phyloP scores from a whole-genome alignment of 2,797 vertebrate species.

The Myotis myotis region DNA sequence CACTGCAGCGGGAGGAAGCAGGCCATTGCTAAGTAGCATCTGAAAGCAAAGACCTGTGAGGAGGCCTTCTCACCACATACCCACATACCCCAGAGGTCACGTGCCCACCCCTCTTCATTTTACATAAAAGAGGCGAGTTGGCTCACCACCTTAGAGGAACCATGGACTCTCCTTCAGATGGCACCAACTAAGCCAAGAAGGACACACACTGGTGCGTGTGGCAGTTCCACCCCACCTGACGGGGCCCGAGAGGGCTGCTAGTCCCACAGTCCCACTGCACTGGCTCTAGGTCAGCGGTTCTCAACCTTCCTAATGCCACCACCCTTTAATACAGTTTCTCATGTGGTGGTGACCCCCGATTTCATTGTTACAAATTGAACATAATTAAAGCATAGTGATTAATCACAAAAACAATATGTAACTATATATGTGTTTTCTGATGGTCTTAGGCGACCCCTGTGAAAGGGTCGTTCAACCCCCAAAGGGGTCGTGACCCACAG shows the following conservation, averaged over 20 bases:
- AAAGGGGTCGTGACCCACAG: no score
- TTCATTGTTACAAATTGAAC: no score
- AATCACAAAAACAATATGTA: no score
- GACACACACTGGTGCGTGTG: rapidly evolving
- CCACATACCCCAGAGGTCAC: not conserved
- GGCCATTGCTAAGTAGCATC: no score
- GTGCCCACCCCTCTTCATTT: not conserved
- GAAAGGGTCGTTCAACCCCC: no score
- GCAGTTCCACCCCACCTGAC: not conserved
- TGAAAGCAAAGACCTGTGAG: not conserved
- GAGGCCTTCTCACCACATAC: not conserved
- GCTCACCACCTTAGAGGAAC: not conserved
- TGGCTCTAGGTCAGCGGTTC: not conserved
- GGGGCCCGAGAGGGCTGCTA: not conserved
- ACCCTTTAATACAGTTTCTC: no score
- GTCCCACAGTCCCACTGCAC: not conserved
- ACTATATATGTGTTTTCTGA: no score
- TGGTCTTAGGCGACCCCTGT: no score
- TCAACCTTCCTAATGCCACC: no score
- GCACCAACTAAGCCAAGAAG: not conserved
- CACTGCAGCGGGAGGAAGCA: no score
- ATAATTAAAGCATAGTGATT: no score
- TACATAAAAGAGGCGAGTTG: not conserved
- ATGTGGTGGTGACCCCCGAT: no score
- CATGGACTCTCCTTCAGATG: not conserved